phyloP scores from a whole-genome alignment of 1,140 invertebrate species.

The Drosophila subobscura region DNA sequence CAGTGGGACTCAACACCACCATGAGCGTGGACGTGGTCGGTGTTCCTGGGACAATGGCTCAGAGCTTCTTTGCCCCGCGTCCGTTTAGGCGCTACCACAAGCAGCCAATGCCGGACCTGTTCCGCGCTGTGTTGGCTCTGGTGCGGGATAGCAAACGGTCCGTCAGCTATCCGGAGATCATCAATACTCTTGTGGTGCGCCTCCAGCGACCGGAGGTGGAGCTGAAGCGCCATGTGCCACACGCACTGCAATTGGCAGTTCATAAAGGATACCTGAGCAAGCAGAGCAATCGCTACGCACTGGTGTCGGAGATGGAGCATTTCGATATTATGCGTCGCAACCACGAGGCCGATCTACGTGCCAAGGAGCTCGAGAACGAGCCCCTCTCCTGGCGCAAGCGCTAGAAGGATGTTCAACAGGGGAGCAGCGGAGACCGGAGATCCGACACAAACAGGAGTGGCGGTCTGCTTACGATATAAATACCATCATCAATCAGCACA shows the following conservation, averaged over 20 bases:
- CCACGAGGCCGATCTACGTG: conserved; percentile 53
- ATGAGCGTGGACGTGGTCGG: too few species aligned
- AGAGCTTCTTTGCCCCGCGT: background rate
- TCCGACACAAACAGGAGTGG: too few species aligned
- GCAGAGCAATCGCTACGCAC: conserved; percentile 62
- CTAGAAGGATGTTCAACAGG: conserved; percentile 9
- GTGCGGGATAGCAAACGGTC: conserved; percentile 53
- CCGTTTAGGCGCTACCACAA: conserved; percentile 14
- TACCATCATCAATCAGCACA: too few species aligned
- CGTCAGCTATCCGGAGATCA: conserved; percentile 68
- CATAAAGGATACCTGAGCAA: conserved; percentile 57
- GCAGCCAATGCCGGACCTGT: conserved; percentile 55
- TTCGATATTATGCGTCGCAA: conserved; percentile 58
- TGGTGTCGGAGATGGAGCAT: conserved; percentile 62
- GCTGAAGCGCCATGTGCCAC: conserved; percentile 64
- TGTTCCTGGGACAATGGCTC: background rate
- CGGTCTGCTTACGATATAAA: too few species aligned
- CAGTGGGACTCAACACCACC: too few species aligned
- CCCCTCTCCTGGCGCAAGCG: conserved; percentile 68
- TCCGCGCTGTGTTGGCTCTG: conserved; percentile 38
- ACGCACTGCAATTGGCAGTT: conserved; percentile 55
- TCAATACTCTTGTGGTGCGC: conserved; percentile 37
- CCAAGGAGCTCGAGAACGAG: conserved; percentile 68
- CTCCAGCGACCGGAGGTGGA: conserved; percentile 54
- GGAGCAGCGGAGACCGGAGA: too few species aligned